Evolutionary conservation across 2,797 vertebrate genomes (phyloP).

Genomic region (Linurgus olivaceus): DNA sequence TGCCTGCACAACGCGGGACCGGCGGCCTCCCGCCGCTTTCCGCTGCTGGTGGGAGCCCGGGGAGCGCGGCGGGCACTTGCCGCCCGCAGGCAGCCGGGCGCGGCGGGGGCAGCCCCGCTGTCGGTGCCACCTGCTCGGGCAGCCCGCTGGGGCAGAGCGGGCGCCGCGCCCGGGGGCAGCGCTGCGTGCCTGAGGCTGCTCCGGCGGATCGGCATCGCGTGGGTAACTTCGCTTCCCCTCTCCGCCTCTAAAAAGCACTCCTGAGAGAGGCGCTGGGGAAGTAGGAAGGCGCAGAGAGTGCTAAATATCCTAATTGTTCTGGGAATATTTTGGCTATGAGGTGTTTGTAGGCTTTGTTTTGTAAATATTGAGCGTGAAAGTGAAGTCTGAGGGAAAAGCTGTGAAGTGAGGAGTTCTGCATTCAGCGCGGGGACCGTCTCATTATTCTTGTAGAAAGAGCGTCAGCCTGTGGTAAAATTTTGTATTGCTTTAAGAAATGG

Average conservation of each 20-base stretch:
- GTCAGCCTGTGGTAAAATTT: constrained; percentile 79
- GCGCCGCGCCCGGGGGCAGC: neutral
- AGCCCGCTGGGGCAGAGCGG: neutral
- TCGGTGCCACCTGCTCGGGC: neutral
- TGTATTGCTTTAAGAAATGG: constrained; percentile 70
- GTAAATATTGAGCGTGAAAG: constrained; percentile 30
- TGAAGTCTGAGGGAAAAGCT: constrained; percentile 55
- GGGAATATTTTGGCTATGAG: neutral
- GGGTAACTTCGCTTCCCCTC: neutral
- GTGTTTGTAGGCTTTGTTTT: constrained; percentile 25
- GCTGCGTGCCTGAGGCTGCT: neutral
- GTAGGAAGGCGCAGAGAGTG: neutral
- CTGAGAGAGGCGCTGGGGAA: neutral
- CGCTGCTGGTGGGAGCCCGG: no score
- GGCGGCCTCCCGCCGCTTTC: neutral
- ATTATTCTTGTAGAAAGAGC: constrained; percentile 80
- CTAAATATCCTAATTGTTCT: neutral
- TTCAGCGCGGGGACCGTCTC: neutral
- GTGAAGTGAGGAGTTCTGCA: constrained; percentile 43
- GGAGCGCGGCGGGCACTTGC: neutral
- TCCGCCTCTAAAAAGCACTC: rapidly evolving
- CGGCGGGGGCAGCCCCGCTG: neutral
- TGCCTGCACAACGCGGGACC: neutral
- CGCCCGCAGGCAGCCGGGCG: neutral
- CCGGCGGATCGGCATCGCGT: neutral